Base-by-base conservation (phyloP, 2,797 vertebrate species). In the Lepidocolaptes lacrymiger region DNA sequence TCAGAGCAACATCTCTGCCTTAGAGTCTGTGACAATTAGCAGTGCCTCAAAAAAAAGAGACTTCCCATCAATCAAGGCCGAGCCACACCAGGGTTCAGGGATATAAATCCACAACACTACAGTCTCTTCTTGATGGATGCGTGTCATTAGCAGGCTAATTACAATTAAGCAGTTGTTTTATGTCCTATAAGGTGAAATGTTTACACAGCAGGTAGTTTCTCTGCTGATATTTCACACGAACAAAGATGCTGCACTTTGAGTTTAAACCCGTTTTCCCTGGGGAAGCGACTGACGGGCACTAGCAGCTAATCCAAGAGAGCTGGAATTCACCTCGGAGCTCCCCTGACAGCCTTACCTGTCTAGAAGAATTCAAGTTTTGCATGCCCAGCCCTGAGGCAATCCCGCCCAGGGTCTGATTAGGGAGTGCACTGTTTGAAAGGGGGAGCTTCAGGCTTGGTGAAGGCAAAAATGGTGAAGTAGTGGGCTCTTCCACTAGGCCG, bases 391-490 rank as follows among this genome's bases (percentile, higher is more conserved):
- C 99, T 97, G 98, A 98, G 98, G 98, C 98, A 98, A 99, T 98
- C 97, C 98, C 99, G 97, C 99, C 99, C 98, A 99, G 98, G 98
- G 99, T 98, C 97, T 99, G 99, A 98, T 97, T 99, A 97, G 99
- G 98, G 98, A 99, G 99, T 98, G 99, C 99, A 98, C 98, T 99
- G 98, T 99, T 99, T 98, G 98, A 98, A 98, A 99, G 98, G 98
- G 99, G 99, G 98, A 99, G 99, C 98, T 99, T 99, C 98, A 99
- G 99, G 98, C 98, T 99, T 98, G 99, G 99, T 98, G 99, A 99
- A 99, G 99, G 99, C 99, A 99, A 98, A 99, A 99, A 99, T 96
- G 99, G 99, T 99, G 99, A 99, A 98, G 99, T 98, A 97, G 99
- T 98, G 98, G 98, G 98, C 95, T 99, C 99, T 97, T 99, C 99